phyloP scores from a whole-genome alignment of 2,888 invertebrate genomes.

The Ypsolopha scabrella region DNA sequence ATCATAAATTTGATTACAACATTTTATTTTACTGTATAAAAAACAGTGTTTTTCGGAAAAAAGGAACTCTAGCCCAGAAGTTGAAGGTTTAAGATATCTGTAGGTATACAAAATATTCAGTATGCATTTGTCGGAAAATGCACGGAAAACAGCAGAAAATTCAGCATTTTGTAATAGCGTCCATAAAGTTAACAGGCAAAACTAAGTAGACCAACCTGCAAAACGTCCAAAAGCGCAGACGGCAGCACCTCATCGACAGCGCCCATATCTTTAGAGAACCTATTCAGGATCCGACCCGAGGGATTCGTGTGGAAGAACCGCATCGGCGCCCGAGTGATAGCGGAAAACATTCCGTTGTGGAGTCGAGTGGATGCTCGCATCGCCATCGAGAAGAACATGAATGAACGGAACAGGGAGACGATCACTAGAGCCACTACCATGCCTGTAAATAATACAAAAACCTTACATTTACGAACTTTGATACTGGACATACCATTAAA shows the following conservation, averaged over 20 bases:
- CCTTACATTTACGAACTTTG: slow-evolving; percentile 27
- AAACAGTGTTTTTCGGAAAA: too few species aligned
- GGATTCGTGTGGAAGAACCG: slow-evolving; percentile 91
- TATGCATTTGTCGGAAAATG: too few species aligned
- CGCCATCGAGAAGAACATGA: slow-evolving; percentile 72
- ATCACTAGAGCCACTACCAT: slow-evolving; percentile 62
- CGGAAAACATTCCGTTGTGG: slow-evolving; percentile 88
- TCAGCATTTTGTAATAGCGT: too few species aligned
- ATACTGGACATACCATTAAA: too few species aligned
- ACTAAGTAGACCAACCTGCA: slow-evolving; percentile 52
- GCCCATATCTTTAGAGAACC: slow-evolving; percentile 92
- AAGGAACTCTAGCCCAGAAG: too few species aligned
- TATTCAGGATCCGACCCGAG: slow-evolving; percentile 84
- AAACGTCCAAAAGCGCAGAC: slow-evolving; percentile 71
- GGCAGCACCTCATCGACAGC: slow-evolving; percentile 76
- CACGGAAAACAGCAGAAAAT: too few species aligned
- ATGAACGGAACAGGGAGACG: slow-evolving; percentile 61
- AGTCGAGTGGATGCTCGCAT: slow-evolving; percentile 83
- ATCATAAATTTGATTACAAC: too few species aligned
- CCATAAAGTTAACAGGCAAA: too few species aligned
- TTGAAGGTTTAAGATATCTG: too few species aligned
- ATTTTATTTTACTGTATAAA: too few species aligned
- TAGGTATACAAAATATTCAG: too few species aligned
- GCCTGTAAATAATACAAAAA: slow-evolving; percentile 42
- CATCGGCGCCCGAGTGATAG: slow-evolving; percentile 84